Percentiles rank a stretch among this genome's conserved stretches.
These are phyloP conservation scores for Clarias magur DNA, from an alignment of 2,113 vertebrate genomes.

Conservation along the genomic window DNA sequence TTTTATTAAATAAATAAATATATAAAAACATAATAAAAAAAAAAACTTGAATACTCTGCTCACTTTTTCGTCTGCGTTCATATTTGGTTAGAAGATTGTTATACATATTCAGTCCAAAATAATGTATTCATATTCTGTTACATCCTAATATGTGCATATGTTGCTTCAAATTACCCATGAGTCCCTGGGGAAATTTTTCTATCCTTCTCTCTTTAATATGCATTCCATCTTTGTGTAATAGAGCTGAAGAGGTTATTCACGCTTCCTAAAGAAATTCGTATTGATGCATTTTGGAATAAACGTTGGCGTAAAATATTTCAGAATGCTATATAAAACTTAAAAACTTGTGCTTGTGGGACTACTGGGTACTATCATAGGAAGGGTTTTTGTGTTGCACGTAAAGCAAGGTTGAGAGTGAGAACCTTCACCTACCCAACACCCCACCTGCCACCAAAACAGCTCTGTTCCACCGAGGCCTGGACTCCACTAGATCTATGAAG, in stretches of 20 bases:
- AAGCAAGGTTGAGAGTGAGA: background rate
- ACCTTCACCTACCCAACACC: no score
- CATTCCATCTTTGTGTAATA: slow-evolving; percentile 7
- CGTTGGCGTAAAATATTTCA: background rate
- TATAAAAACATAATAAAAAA: no score
- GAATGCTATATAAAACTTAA: background rate
- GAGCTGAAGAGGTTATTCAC: background rate
- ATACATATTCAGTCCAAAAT: background rate
- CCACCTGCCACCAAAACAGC: no score
- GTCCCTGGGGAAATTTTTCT: slow-evolving; percentile 11
- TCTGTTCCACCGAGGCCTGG: no score
- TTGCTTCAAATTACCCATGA: slow-evolving; percentile 4
- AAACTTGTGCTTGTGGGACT: background rate
- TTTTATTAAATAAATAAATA: background rate
- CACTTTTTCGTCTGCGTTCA: background rate
- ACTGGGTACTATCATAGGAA: background rate
- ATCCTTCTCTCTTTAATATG: slow-evolving; percentile 6
- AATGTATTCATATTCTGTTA: background rate
- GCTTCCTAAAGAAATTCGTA: background rate
- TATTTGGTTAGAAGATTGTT: background rate
- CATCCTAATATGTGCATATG: background rate
- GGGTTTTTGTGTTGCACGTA: background rate
- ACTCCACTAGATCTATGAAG: no score
- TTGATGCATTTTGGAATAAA: background rate
- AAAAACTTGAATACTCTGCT: background rate